Evolutionary conservation across 2,888 invertebrate genomes (phyloP).

Genomic region (Pandemis corylana): DNA sequence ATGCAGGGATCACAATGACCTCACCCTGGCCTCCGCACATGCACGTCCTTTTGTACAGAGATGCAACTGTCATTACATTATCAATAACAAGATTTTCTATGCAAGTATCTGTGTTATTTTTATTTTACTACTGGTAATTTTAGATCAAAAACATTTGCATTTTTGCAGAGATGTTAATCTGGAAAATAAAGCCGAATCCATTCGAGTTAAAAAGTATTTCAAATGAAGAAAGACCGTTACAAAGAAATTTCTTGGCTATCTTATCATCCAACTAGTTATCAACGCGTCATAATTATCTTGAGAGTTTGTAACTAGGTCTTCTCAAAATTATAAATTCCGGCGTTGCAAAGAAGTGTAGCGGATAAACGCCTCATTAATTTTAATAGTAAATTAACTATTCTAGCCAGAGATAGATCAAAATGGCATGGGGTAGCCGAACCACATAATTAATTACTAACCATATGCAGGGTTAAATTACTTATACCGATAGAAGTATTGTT

Average conservation of each 20-base stretch:
- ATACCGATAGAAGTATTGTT: slow-evolving; percentile 45
- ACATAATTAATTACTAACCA: slow-evolving; percentile 59
- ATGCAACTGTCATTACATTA: slow-evolving; percentile 43
- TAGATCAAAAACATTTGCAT: too few relatives aligned
- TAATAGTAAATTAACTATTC: slow-evolving; percentile 37
- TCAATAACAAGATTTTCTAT: slow-evolving; percentile 36
- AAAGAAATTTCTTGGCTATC: slow-evolving; percentile 22
- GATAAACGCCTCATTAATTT: background rate
- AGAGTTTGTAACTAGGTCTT: slow-evolving; percentile 6
- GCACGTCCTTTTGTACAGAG: slow-evolving; percentile 45
- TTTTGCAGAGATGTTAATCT: background rate
- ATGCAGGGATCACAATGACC: slow-evolving; percentile 51
- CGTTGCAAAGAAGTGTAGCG: background rate
- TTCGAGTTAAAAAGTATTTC: background rate
- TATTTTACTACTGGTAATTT: background rate
- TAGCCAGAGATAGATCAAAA: slow-evolving; percentile 53
- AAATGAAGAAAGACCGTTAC: background rate
- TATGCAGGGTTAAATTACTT: slow-evolving; percentile 62
- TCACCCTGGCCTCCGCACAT: slow-evolving; percentile 47
- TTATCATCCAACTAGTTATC: slow-evolving; percentile 18
- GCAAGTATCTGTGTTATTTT: background rate
- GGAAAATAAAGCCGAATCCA: background rate
- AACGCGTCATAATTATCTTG: slow-evolving; percentile 23
- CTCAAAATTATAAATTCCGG: background rate
- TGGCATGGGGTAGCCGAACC: slow-evolving; percentile 44